These are phyloP conservation scores for Chroicocephalus ridibundus DNA, from an alignment of 2,113 vertebrate species.

Conservation along the genomic window DNA sequence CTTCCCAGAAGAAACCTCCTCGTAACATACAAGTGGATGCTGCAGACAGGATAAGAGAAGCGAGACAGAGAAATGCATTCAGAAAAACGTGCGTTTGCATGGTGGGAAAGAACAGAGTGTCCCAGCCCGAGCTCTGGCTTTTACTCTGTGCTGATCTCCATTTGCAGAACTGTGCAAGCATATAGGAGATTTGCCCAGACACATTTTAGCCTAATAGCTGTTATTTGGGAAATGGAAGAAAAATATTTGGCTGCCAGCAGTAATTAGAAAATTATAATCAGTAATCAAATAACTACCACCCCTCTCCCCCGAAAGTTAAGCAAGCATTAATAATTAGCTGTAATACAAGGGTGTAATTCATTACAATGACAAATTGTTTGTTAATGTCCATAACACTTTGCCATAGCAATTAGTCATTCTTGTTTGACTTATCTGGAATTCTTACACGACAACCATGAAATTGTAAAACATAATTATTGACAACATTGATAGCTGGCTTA, in stretches of 20 bases:
- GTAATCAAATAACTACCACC: constrained; percentile 20
- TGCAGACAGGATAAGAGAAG: not conserved
- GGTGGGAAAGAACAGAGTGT: not conserved
- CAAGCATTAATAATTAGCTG: constrained; percentile 45
- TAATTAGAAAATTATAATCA: constrained; percentile 49
- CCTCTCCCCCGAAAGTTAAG: not conserved
- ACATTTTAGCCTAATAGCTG: constrained; percentile 12
- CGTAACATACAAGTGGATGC: not conserved
- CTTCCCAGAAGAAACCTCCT: not conserved
- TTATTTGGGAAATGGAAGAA: constrained; percentile 36
- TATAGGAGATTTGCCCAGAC: not conserved
- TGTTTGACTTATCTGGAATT: constrained; percentile 40
- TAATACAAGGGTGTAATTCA: constrained; percentile 18
- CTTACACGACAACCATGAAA: constrained; percentile 32
- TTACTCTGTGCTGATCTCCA: not conserved
- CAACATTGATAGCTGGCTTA: not conserved
- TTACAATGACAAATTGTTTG: constrained; percentile 42
- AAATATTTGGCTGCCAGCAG: constrained; percentile 16
- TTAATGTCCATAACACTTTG: constrained; percentile 14
- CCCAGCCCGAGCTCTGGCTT: not conserved
- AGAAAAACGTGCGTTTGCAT: not conserved
- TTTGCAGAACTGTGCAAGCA: not conserved
- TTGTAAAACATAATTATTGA: constrained; percentile 35
- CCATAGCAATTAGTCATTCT: constrained; percentile 35
- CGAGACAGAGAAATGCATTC: not conserved